These are phyloP conservation scores for Caradrina clavipalpis DNA, from an alignment of 2,888 invertebrate genomes.

Conservation along the genomic window DNA sequence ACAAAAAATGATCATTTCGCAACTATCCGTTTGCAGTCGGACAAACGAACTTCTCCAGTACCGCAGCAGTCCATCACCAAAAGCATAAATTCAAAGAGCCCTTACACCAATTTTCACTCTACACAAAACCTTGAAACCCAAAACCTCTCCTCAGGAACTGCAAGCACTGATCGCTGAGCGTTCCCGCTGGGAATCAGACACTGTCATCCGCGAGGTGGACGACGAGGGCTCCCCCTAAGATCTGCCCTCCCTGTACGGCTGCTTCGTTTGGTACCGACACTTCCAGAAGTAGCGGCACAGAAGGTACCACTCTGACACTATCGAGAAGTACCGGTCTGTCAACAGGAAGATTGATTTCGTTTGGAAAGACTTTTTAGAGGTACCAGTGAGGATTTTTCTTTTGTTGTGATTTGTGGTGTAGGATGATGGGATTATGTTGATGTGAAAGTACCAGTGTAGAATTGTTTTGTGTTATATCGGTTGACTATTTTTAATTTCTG, in stretches of 20 bases:
- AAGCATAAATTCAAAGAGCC: too few relatives aligned
- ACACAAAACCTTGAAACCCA: background rate
- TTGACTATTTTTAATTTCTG: too few relatives aligned
- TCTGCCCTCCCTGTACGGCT: conserved; percentile 63
- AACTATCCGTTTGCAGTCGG: too few relatives aligned
- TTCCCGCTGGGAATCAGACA: conserved; percentile 92
- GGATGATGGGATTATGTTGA: conserved; percentile 13
- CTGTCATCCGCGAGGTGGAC: conserved; percentile 93
- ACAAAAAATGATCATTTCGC: too few relatives aligned
- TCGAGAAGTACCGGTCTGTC: conserved; percentile 36
- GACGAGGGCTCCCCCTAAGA: conserved; percentile 91
- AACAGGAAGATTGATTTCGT: conserved; percentile 39
- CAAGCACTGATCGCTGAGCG: conserved; percentile 90
- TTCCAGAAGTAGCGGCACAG: conserved; percentile 55
- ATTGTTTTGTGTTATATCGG: background rate
- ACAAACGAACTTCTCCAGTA: too few relatives aligned
- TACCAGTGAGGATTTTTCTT: conserved; percentile 33
- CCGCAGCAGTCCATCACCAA: too few relatives aligned
- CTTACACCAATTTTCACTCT: too few relatives aligned
- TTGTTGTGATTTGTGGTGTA: conserved; percentile 17
- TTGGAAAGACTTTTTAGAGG: conserved; percentile 41
- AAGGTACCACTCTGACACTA: conserved; percentile 30
- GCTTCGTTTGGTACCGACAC: conserved; percentile 68
- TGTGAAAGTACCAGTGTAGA: conserved; percentile 16
- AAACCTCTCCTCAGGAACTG: conserved; percentile 85